Evolutionary conservation across 2,888 invertebrate genomes (phyloP), one percentile per base, ranked within the genome.

Genomic region (Ennomos erosarius): DNA sequence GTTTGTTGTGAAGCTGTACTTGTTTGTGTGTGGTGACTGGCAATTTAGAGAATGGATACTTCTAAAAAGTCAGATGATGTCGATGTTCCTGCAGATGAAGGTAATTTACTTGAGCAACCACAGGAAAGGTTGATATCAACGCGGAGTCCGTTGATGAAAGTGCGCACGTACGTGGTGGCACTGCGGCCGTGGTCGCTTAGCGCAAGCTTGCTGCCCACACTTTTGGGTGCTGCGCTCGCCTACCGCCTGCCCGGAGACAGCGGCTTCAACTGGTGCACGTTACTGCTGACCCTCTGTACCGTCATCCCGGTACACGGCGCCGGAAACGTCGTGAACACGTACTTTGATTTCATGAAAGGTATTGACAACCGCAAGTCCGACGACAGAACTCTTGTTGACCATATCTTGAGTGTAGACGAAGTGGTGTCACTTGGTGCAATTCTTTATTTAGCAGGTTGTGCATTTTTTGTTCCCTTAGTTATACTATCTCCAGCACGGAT

Each of bases 281-380:
- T 98, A 68, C 76, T 98, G 44, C 93, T 98, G 10, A 98, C 98
- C 2, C 92, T 97, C 49, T 95, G 97, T 72, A 98, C 98, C 3
- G 96, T 98, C 16, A 94, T 98, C 60, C 97, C 97, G 1, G 99
- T 99, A 3, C 99, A 99, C 82, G 98, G 98, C 62, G 99, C 99
- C 62, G 99, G 98, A 52, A 99, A 99, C 88, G 96, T 99, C 40
- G 98, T 99, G 26, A 99, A 99, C 85, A 99, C 99, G 0, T 99
- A 98, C 84, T 99, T 96, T 83, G 99, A 99, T 87, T 99, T 97
- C 81, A 95, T 97, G 36, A 97, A 97, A 90, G 99, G 97, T 46
- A 98, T 99, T 56, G 99, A 99, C 85, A 97, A 96, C 81, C 94
- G 97, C 64, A 98, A 97, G 90, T 97, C 98, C 70, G 98, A 99